A percentile compares a stretch with the other conserved stretches of the same genome.
Evolutionary conservation across 1,140 invertebrate species (phyloP).

Genomic region (Drosophila kohkoa): DNA sequence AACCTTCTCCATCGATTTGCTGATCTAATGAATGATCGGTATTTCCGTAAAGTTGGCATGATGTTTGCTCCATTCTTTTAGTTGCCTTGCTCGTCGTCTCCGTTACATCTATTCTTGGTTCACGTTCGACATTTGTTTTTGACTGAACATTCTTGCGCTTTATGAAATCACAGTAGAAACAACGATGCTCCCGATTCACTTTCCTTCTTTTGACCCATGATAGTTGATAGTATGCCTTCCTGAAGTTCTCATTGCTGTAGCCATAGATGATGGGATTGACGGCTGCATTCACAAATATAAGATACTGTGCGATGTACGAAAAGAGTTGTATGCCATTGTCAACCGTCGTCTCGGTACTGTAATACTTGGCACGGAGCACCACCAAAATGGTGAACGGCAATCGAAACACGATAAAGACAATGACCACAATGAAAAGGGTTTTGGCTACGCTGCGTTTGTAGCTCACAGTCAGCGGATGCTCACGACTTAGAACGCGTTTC

Average conservation of each 20-base stretch:
- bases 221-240: conserved; percentile 86
- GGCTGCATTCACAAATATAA: conserved; percentile 89
- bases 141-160: conserved; percentile 19
- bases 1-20: conserved; percentile 56
- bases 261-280: conserved; percentile 91
- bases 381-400: conserved; percentile 89
- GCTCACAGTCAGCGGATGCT: conserved; percentile 86
- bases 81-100: conserved; percentile 15
- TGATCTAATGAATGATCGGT: neutral
- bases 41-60: neutral
- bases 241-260: conserved; percentile 89
- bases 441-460: conserved; percentile 89
- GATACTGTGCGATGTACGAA: conserved; percentile 89
- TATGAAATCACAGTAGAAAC: conserved; percentile 67
- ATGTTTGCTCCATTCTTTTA: conserved; percentile 15
- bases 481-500: conserved; percentile 86
- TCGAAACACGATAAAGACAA: conserved; percentile 88
- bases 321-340: conserved; percentile 86
- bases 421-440: conserved; percentile 89
- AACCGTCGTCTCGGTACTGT: conserved; percentile 74
- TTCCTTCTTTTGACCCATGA: conserved; percentile 49
- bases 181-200: conserved; percentile 12
- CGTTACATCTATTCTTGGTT: conserved; percentile 9
- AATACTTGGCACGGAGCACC: conserved; percentile 86
- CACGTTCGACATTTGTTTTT: neutral